Evolutionary conservation across 1,140 invertebrate species (phyloP), one percentile per base, ranked within the genome.

Genomic region (Meloidogyne exigua): DNA sequence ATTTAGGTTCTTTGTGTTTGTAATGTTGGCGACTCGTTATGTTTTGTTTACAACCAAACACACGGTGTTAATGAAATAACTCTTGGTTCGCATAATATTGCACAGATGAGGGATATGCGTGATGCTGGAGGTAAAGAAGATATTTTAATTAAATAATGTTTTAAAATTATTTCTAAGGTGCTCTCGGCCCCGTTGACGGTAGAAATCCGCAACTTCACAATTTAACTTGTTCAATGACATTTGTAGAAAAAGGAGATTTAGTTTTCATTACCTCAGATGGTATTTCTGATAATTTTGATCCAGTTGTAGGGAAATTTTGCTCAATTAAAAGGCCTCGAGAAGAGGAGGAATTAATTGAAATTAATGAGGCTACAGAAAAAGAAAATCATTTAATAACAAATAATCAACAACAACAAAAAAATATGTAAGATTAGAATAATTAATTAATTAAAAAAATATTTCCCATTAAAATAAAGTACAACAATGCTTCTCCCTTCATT

Each of bases 211-310:
- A 96, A 89, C 88, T 95, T 39, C 93, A 93, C 82, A 95, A 95
- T 88, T 89, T 96, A 15, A 95, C 94, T 0, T 92, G 94, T 80
- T 93, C 93, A 0, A 91, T 96, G 90, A 95, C 93, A 0, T 91
- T 93, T 78, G 90, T 93, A 25, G 92, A 94, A 74, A 75, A 82
- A 69, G 82, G 82, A 12, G 94, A 95, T 87, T 92, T 95, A 79
- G 92, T 96, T 42, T 94, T 95, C 86, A 90, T 96, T 15, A 94
- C 93, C 1, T 93, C 92, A 21, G 94, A 95, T 87, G 94, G 94
- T n/a, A 91, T 95, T 32, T 94, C 93, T 13, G 94, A 95, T 85
- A 95, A 95, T 87, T 94, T 95, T 88, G 94, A 95, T 89, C 94
- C 94, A 1, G 94, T 95, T 63, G 94, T 95, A 74, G 94, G 94